Evolutionary conservation across 2,797 vertebrate species (phyloP).

Genomic region (Poecilia gillii): DNA sequence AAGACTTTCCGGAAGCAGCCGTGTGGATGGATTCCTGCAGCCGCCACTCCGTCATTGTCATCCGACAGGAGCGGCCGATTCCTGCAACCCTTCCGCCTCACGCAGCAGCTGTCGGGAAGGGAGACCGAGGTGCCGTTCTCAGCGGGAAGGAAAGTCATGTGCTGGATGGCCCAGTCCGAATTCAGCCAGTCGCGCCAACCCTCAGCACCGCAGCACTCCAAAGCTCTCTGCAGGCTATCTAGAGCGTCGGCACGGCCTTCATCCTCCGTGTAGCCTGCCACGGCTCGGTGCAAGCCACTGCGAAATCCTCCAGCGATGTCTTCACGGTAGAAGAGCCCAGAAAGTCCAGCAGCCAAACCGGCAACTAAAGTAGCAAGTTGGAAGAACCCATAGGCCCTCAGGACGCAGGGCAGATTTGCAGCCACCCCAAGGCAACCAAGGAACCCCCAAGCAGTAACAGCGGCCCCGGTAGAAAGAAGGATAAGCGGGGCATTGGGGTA

Average conservation of each 20-base stretch:
- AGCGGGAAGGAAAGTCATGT: slow-evolving; percentile 59
- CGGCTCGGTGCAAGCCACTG: slow-evolving; percentile 83
- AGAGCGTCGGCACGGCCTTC: slow-evolving; percentile 85
- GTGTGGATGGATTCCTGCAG: slow-evolving; percentile 75
- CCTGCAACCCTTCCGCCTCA: slow-evolving; percentile 81
- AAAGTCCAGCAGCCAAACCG: slow-evolving; percentile 85
- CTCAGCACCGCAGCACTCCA: slow-evolving; percentile 88
- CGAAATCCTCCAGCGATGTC: slow-evolving; percentile 87
- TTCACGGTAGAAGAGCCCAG: slow-evolving; percentile 86
- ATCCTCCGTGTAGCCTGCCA: slow-evolving; percentile 84
- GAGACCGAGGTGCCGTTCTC: slow-evolving; percentile 79
- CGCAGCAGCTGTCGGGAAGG: slow-evolving; percentile 89
- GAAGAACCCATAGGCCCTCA: slow-evolving; percentile 86
- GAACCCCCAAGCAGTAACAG: slow-evolving; percentile 88
- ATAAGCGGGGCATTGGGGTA: slow-evolving; percentile 86
- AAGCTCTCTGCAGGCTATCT: slow-evolving; percentile 84
- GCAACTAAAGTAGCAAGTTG: slow-evolving; percentile 82
- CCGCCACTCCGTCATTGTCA: slow-evolving; percentile 41
- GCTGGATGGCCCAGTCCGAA: slow-evolving; percentile 84
- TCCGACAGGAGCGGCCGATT: slow-evolving; percentile 77
- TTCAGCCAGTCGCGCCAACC: slow-evolving; percentile 88
- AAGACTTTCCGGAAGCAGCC: slow-evolving; percentile 89
- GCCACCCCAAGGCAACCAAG: slow-evolving; percentile 89
- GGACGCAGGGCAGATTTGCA: slow-evolving; percentile 84
- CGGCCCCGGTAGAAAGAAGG: slow-evolving; percentile 82